phyloP scores from a whole-genome alignment of 2,797 vertebrate genomes.

The Meriones psammophilus region DNA sequence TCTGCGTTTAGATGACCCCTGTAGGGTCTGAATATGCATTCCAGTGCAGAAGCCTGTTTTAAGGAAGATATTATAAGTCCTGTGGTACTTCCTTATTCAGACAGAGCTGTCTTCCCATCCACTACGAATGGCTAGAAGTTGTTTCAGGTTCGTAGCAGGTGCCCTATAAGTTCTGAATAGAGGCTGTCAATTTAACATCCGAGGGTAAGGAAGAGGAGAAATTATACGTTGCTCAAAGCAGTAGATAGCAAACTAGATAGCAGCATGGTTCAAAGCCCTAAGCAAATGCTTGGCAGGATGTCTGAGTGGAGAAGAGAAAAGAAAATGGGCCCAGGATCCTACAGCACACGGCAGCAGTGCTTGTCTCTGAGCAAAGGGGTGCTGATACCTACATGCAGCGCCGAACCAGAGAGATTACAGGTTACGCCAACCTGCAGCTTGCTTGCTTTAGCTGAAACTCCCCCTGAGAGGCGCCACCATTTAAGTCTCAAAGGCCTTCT shows the following conservation, averaged over 20 bases:
- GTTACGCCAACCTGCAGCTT: background rate
- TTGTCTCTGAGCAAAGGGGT: background rate
- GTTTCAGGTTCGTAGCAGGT: background rate
- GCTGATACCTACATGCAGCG: background rate
- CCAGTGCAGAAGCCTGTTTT: background rate
- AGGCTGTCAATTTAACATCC: slow-evolving; percentile 22
- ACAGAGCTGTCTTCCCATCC: background rate
- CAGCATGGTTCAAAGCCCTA: slow-evolving; percentile 3
- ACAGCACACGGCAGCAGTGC: background rate
- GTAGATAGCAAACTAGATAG: slow-evolving; percentile 37
- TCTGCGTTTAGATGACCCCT: background rate
- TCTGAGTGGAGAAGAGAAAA: background rate
- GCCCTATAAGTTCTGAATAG: slow-evolving; percentile 7
- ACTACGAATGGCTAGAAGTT: background rate
- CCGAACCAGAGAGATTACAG: background rate
- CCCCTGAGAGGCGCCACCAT: background rate
- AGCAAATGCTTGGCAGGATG: slow-evolving; percentile 13
- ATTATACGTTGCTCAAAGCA: slow-evolving; percentile 14
- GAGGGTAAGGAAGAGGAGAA: background rate
- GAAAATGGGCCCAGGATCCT: slow-evolving; percentile 30
- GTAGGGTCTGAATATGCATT: background rate
- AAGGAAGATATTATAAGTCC: background rate
- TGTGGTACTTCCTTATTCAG: background rate
- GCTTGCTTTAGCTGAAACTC: background rate
- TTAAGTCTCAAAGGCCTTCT: slow-evolving; percentile 38